Evolutionary conservation across 1,140 invertebrate species (phyloP).

Genomic region (Trichonephila inaurata): DNA sequence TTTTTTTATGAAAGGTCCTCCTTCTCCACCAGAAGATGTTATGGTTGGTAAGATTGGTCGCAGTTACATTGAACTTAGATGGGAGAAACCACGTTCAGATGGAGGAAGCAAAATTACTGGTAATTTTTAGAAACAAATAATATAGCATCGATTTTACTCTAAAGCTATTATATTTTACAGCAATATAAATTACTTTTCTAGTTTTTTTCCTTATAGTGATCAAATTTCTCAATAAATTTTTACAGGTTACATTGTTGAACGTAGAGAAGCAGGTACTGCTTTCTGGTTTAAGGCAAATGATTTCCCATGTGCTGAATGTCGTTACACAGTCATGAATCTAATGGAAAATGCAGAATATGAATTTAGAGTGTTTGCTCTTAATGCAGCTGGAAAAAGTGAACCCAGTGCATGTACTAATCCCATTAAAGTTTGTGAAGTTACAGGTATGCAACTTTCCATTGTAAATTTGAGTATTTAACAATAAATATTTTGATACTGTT

Average conservation of each 20-base stretch:
- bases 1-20: conserved; percentile 82
- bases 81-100: conserved; percentile 90
- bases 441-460: conserved; percentile 46
- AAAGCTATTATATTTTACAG: no score
- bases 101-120: conserved; percentile 84
- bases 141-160: no score
- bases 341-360: conserved; percentile 81
- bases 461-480: not conserved
- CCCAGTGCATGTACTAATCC: conserved; percentile 76
- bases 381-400: conserved; percentile 77
- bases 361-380: conserved; percentile 78
- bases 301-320: conserved; percentile 91
- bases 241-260: conserved; percentile 77
- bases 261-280: conserved; percentile 88
- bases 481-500: not conserved
- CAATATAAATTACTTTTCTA: no score
- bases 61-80: conserved; percentile 93
- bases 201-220: not conserved
- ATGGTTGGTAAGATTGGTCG: conserved; percentile 91
- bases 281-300: conserved; percentile 93
- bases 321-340: conserved; percentile 92
- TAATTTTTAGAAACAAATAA: not conserved
- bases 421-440: conserved; percentile 77
- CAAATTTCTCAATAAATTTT: not conserved
- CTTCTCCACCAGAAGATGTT: conserved; percentile 85